Evolutionary conservation across 1,140 invertebrate species (phyloP), one percentile per base, ranked within the genome.

Genomic region (Thalassaphorura encarpata): DNA sequence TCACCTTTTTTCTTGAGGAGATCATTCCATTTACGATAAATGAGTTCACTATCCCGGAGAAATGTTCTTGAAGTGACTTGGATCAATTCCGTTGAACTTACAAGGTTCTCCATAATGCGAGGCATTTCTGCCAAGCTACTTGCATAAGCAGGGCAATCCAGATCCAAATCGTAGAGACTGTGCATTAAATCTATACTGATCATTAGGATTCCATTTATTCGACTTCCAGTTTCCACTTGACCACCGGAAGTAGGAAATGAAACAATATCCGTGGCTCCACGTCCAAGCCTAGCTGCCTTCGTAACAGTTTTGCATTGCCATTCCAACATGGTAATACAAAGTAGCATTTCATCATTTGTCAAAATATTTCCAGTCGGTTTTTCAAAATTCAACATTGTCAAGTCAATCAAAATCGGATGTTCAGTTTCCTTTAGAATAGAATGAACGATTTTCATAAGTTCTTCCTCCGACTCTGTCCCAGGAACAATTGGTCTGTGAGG

Each of bases 211-310:
- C 27, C 29, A n/a, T 41, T 28, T 39, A 40, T 23, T 26, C 42
- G 21, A n/a, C n/a, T n/a, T 49, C 53, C 43, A 11, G 46, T 33
- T 39, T 36, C 29, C 0, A 31, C 27, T 27, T 48, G 43, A 31
- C 42, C 29, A 21, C 21, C 15, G 11, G 27, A 33, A 48, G 18
- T 31, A 1, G 53, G 29, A 41, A 55, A 55, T 19, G 29, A 47
- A 4, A 55, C 1, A 19, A 55, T 55, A 31, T 55, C 53, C 8
- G 27, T 16, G n/a, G 33, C 27, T 39, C 53, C 53, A 21, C 53
- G 28, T 3, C 24, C 53, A 4, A 47, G 31, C 19, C 53, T 24
- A 19, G 36, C 45, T 16, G 43, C 36, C 26, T 18, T 11, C n/a
- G 45, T 29, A 18, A 55, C 8, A 21, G 21, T n/a, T 21, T 49